A percentile compares a stretch with the other conserved stretches of the same genome.
These are phyloP conservation scores for Rhinatrema bivittatum DNA, from an alignment of 2,797 vertebrate genomes.

Conservation along the genomic window DNA sequence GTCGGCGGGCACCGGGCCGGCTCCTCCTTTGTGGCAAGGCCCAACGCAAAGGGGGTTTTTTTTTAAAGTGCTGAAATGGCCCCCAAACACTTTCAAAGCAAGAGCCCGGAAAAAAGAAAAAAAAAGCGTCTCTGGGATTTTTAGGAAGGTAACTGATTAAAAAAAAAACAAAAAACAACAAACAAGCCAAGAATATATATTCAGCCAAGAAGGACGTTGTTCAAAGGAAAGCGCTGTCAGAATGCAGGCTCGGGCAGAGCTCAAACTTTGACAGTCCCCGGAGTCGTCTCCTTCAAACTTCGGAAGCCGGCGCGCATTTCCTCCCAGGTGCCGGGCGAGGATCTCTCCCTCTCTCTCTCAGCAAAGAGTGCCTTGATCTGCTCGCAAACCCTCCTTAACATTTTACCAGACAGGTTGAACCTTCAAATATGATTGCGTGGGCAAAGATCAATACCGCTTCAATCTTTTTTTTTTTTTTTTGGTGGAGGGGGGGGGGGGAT, in stretches of 20 bases:
- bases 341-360: neutral
- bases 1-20: constrained; percentile 14
- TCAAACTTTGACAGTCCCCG: constrained; percentile 29
- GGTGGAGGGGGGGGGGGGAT: neutral
- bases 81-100: too few relatives aligned
- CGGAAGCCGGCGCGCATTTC: neutral
- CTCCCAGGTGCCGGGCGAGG: constrained; percentile 22
- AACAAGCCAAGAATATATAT: too few relatives aligned
- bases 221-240: too few relatives aligned
- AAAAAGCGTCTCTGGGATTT: too few relatives aligned
- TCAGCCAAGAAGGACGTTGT: too few relatives aligned
- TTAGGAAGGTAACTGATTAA: too few relatives aligned
- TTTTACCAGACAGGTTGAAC: constrained; percentile 11
- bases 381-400: neutral
- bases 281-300: constrained; percentile 14
- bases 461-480: constrained; percentile 13
- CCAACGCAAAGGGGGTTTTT: constrained; percentile 21
- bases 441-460: constrained; percentile 16
- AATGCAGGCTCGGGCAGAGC: too few relatives aligned
- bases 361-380: neutral
- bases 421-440: constrained; percentile 6
- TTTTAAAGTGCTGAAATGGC: too few relatives aligned
- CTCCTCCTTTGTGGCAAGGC: constrained; percentile 26
- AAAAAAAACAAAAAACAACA: too few relatives aligned
- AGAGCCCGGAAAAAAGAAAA: too few relatives aligned